These are phyloP conservation scores for Maniola hyperantus DNA, from an alignment of 2,888 invertebrate species.

Conservation along the genomic window DNA sequence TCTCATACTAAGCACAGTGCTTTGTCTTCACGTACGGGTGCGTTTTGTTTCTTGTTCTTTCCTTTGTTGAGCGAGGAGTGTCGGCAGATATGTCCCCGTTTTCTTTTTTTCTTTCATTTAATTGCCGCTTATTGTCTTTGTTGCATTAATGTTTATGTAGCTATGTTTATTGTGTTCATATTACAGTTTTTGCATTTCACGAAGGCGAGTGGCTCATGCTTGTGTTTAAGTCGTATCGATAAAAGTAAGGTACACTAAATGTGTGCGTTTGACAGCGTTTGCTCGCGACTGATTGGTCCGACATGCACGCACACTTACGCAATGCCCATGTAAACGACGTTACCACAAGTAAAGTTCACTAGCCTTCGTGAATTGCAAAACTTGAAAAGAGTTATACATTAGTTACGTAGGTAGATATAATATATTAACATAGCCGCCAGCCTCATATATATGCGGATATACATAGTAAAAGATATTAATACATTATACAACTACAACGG, in stretches of 20 bases:
- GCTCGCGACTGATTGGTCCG: too few relatives aligned
- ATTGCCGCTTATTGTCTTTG: not conserved
- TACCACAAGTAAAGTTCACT: too few relatives aligned
- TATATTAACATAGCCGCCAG: not conserved
- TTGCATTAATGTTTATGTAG: not conserved
- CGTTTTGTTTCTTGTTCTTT: constrained; percentile 9
- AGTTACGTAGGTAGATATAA: not conserved
- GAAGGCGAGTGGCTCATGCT: too few relatives aligned
- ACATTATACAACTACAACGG: constrained; percentile 22
- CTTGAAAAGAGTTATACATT: too few relatives aligned
- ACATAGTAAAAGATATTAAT: constrained; percentile 21
- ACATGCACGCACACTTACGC: too few relatives aligned
- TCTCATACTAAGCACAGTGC: not conserved
- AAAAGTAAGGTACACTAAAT: too few relatives aligned
- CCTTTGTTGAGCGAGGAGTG: not conserved
- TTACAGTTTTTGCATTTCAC: too few relatives aligned
- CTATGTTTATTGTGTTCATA: too few relatives aligned
- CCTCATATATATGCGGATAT: constrained; percentile 2
- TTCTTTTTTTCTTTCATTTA: constrained; percentile 2
- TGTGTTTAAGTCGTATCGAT: too few relatives aligned
- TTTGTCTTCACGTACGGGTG: constrained; percentile 22
- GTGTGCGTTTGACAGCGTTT: too few relatives aligned
- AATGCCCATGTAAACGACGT: too few relatives aligned
- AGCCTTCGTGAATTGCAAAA: too few relatives aligned
- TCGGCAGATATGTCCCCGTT: constrained; percentile 7